Evolutionary conservation across 2,888 invertebrate genomes (phyloP), one percentile per base, ranked within the genome.

Genomic region (Nomada lathburiana): DNA sequence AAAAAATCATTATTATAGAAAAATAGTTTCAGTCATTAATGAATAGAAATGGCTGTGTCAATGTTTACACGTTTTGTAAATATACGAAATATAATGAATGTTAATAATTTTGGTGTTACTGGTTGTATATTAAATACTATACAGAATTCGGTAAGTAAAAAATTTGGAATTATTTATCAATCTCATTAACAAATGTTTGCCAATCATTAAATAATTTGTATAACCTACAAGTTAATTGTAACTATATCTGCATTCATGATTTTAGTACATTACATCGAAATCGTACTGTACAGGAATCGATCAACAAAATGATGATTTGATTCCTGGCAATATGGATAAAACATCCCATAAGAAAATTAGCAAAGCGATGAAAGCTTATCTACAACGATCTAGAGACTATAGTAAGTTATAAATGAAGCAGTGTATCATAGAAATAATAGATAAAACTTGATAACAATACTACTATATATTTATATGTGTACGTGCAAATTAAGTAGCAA

Each of bases 321-420:
- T 13, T 26, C 1, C 44, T 4, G 0, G 26, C 9, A 0, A 10
- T 3, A 9, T 1, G 0, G 23, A n/a, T 0, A 57, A 84, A 71
- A 7, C 23, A 0, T 20, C 78, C 1, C 55, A 53, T 23, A 95
- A 96, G 89, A 96, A 95, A 91, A 95, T 97, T 5, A 98, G 97
- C 93, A 97, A 97, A 94, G 98, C 98, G 10, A 98, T 99, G 98
- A 96, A 95, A 93, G 96, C 97, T 0, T 99, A 98, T 93, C 94
- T 99, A 82, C 96, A 98, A 92, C 95, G 98, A 90, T 97, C 98
- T 10, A 95, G 95, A 90, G 96, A 96, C 90, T 97, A 98, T 92
- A 97, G 95, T 95, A 76, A 57, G 85, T 75, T 64, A 47, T 16
- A 20, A 65, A 64, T 53, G 44, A 23, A 36, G 5, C 10, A 11